These are phyloP conservation scores for Amphimedon queenslandica DNA, from an alignment of 37 sponge, comb jelly and placozoan genomes.

Conservation along the genomic window DNA sequence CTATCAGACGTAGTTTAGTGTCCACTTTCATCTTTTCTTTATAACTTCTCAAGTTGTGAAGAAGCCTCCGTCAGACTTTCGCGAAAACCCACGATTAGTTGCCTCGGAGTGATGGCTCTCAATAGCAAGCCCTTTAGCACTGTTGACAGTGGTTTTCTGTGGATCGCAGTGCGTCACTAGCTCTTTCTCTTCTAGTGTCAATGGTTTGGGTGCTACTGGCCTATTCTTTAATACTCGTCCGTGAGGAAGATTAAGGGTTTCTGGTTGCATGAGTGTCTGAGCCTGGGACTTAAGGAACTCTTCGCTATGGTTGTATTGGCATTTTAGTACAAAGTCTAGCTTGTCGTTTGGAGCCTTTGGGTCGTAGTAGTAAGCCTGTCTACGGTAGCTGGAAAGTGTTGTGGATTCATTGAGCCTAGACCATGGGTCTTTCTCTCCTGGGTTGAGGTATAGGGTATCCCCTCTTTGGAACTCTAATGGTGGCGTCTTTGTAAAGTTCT, in stretches of 20 bases:
- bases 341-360: conserved; percentile 87
- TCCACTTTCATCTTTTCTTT: too few relatives aligned
- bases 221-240: conserved; percentile 77
- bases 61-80: conserved; percentile 98
- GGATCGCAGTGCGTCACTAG: conserved; percentile 31
- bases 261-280: conserved; percentile 78
- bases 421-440: conserved; percentile 53
- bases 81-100: conserved; percentile 95
- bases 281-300: conserved; percentile 79
- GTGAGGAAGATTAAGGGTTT: conserved; percentile 68
- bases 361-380: conserved; percentile 68
- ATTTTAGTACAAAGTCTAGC: conserved; percentile 89
- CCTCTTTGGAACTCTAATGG: background rate
- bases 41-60: conserved; percentile 66
- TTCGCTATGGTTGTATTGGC: conserved; percentile 87
- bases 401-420: conserved; percentile 63
- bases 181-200: conserved; percentile 44
- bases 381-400: conserved; percentile 75
- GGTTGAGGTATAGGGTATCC: background rate
- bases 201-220: conserved; percentile 22
- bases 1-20: too few relatives aligned
- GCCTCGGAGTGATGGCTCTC: conserved; percentile 92
- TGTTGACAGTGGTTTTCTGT: conserved; percentile 53
- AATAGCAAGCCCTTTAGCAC: conserved; percentile 76
- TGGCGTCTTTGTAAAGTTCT: conserved; percentile 30